Base-by-base conservation (phyloP, 2,888 invertebrate species). In the Mimachlamys varia region DNA sequence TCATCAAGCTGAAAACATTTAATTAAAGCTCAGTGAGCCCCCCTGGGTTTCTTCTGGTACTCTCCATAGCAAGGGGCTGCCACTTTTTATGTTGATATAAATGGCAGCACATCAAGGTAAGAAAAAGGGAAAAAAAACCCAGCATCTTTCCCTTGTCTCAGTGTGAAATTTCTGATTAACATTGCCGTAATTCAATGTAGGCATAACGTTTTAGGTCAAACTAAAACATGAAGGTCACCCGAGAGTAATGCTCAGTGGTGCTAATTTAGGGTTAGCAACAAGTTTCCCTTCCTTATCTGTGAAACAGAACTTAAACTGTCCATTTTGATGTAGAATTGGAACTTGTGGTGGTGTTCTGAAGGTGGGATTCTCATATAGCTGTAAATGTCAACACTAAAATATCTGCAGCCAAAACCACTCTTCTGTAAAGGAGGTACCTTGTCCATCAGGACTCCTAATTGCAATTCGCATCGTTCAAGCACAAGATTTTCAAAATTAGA, bases 361-460 rank as follows among this genome's bases (percentile, higher is more conserved):
- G 33, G 76, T 76, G 27, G 12, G 33, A 76, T 27, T 76, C 76
- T 76, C n/a, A n/a, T n/a, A 13, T 33, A 33, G 33, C 76, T 76
- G 33, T 27, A 76, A 76, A 27, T 76, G 76, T 76, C 76, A 76
- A 76, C 76, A 76, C 27, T 76, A 76, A 76, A 76, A 76, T 1
- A 76, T 76, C 76, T 76, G 12, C 1, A 27, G 33, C 76, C 33
- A 33, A 76, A 76, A 10, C 76, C 33, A 33, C 15, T 76, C 33
- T 76, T 7, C 76, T 27, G 76, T 76, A 58, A 53, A 17, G 22
- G 58, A 76, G 76, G 33, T 76, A 2, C 33, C 76, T 12, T 76
- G 76, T 76, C 76, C 13, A 76, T 76, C 76, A 76, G 33, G 33
- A 76, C 44, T 76, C 33, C 33, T 33, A 33, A 12, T 27, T 10